phyloP scores from a whole-genome alignment of 2,888 invertebrate species.

The Cyclophora albipunctata region DNA sequence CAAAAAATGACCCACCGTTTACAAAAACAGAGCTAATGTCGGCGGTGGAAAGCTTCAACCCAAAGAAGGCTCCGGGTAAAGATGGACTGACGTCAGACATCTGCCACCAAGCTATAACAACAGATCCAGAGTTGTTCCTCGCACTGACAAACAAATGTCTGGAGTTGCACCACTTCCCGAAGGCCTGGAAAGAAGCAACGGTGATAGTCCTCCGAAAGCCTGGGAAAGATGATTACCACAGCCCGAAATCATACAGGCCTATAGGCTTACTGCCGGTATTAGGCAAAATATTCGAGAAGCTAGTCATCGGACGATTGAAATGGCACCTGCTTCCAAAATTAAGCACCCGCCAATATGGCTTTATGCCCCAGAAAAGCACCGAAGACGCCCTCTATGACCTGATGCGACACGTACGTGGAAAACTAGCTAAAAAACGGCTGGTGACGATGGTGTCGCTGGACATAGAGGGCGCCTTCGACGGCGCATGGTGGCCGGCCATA shows the following conservation, averaged over 20 bases:
- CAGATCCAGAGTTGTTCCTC: background rate
- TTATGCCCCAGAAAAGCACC: background rate
- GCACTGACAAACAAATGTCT: slow-evolving; percentile 4
- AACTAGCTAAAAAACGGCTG: background rate
- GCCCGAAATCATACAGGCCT: slow-evolving; percentile 5
- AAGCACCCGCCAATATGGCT: background rate
- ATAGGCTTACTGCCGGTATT: slow-evolving; percentile 6
- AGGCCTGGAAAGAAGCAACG: slow-evolving; percentile 4
- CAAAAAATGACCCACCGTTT: background rate
- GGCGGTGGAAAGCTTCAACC: background rate
- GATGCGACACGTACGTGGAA: background rate
- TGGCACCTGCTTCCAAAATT: background rate
- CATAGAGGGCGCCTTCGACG: slow-evolving; percentile 7
- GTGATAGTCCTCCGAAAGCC: slow-evolving; percentile 3
- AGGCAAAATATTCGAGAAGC: slow-evolving; percentile 6
- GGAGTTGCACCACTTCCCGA: slow-evolving; percentile 1
- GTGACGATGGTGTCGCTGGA: slow-evolving; percentile 1
- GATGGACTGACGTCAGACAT: slow-evolving; percentile 14
- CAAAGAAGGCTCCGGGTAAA: slow-evolving; percentile 5
- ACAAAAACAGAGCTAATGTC: background rate
- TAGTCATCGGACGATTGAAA: background rate
- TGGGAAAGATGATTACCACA: background rate
- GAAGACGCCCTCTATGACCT: background rate
- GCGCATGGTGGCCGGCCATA: slow-evolving; percentile 7
- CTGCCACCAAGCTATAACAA: slow-evolving; percentile 8